Percentiles rank a stretch among this genome's conserved stretches.
These are phyloP conservation scores for Catalaphyllia jardinei DNA, from an alignment of 64 coral and sea anemone species.

Conservation along the genomic window DNA sequence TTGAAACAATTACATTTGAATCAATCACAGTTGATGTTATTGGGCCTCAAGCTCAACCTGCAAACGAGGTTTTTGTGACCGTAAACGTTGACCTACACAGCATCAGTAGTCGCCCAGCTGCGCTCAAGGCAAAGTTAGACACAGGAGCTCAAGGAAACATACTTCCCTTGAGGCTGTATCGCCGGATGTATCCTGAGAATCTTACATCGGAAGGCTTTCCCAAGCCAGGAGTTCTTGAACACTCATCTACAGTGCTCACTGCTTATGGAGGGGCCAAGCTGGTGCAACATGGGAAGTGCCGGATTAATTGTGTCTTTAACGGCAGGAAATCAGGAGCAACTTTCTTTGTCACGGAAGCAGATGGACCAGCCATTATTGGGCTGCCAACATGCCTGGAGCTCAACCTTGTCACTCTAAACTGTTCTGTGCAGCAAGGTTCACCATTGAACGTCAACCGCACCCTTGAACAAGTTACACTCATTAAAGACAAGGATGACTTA, in stretches of 20 bases:
- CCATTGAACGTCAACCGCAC: neutral
- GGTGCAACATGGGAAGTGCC: constrained; percentile 27
- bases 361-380: constrained; percentile 58
- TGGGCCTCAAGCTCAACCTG: neutral
- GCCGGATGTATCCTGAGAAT: constrained; percentile 51
- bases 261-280: constrained; percentile 47
- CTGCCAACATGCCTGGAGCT: constrained; percentile 52
- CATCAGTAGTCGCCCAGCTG: neutral
- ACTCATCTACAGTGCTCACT: constrained; percentile 36
- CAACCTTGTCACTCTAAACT: constrained; percentile 44
- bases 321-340: constrained; percentile 11
- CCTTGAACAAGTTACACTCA: neutral
- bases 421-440: constrained; percentile 43
- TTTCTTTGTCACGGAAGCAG: constrained; percentile 53
- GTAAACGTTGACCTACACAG: constrained; percentile 48
- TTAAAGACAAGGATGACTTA: neutral
- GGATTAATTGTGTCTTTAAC: constrained; percentile 39
- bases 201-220: constrained; percentile 35
- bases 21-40: constrained; percentile 53
- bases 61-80: constrained; percentile 59
- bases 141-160: constrained; percentile 72
- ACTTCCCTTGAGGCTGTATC: constrained; percentile 40
- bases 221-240: constrained; percentile 30
- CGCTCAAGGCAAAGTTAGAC: constrained; percentile 42
- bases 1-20: constrained; percentile 55